Conservation (phyloP, 2,888 invertebrate genomes). For the Rhaphigaster nebulosa region DNA sequence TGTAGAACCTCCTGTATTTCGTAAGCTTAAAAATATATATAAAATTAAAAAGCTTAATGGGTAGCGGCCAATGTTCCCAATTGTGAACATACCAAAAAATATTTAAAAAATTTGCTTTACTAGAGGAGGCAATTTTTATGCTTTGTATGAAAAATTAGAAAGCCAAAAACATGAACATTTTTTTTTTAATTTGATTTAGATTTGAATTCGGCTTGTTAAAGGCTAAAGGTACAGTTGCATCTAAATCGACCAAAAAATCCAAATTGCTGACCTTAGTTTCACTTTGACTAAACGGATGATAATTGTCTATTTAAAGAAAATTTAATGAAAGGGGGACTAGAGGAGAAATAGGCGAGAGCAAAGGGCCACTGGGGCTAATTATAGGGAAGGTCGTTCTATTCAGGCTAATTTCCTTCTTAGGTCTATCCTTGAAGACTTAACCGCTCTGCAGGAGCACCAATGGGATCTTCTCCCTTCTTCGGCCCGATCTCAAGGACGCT, state of each 20-base stretch:
- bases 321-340: not conserved
- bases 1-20: too few relatives aligned
- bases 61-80: too few relatives aligned
- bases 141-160: too few relatives aligned
- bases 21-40: too few relatives aligned
- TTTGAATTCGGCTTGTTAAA: too few relatives aligned
- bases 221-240: too few relatives aligned
- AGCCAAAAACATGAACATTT: too few relatives aligned
- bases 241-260: not conserved
- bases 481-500: not conserved
- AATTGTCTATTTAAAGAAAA: not conserved
- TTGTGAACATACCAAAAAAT: too few relatives aligned
- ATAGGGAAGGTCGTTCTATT: conserved; percentile 18
- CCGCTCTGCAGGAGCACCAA: not conserved
- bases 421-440: not conserved
- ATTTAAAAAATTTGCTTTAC: too few relatives aligned
- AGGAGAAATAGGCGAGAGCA: not conserved
- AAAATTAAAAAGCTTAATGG: too few relatives aligned
- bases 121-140: too few relatives aligned
- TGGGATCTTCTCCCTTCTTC: not conserved
- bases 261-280: not conserved
- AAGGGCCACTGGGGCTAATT: not conserved
- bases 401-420: conserved; percentile 18
- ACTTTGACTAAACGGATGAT: not conserved
- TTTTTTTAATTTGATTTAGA: too few relatives aligned